Evolutionary conservation across 1,140 invertebrate species (phyloP), one percentile per base, ranked within the genome.

Genomic region (Trichonephila clavata): DNA sequence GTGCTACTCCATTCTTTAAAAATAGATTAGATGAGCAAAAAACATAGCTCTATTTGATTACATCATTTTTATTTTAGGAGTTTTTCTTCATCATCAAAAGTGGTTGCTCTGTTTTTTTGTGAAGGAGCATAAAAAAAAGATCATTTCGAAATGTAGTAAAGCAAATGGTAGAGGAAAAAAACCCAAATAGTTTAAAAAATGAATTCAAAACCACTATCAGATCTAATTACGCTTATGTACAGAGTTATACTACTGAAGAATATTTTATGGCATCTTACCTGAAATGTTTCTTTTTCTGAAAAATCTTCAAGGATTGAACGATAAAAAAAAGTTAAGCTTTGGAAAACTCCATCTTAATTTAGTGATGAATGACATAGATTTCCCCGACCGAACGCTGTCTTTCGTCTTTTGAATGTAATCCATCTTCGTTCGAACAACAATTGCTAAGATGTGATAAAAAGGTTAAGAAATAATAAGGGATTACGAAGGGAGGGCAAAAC

Each of bases 401-500:
- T 24, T n/a, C 27, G 43, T 81, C 63, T 32, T 90, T 90, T n/a
- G 21, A 32, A 27, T 39, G 71, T 61, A 90, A 90, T 90, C 89
- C 65, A 90, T 90, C 89, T 90, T 90, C 89, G 89, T 90, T 90
- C 71, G 68, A 90, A 39, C 89, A 90, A 90, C 71, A 90, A 90
- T 90, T 90, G 89, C 43, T 24, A 90, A 90, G 89, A 90, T 90
- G 89, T 80, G 89, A 90, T 90, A 90, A 90, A 90, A 61, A 90
- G 68, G 68, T 71, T 90, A 90, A 80, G 71, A 90, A 90, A 90
- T 90, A 90, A 90, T 81, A 39, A 81, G 89, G 71, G 89, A 90
- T 90, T 90, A 84, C 16, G 43, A 16, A 27, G 89, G 89, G 59
- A 77, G 89, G 71, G 50, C 63, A 60, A 10, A 81, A 57, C 59